A percentile compares a stretch with the other conserved stretches of the same genome.
phyloP scores from a whole-genome alignment of 2,113 vertebrate species.

The Stigmatopora argus region DNA sequence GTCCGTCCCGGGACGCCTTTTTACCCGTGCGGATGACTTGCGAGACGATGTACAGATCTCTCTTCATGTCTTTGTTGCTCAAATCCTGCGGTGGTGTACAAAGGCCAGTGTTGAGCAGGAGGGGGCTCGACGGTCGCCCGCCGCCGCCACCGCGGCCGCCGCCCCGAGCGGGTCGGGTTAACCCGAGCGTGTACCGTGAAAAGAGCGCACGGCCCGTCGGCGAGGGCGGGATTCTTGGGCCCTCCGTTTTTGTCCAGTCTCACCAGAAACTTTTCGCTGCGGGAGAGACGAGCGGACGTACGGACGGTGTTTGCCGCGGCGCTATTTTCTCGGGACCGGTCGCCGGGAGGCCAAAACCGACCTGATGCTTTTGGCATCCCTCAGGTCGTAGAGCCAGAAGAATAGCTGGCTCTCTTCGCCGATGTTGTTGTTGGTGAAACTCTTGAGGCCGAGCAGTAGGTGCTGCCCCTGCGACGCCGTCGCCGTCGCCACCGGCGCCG shows the following conservation, averaged over 20 bases:
- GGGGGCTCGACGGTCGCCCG: too few species aligned
- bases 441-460: slow-evolving; percentile 92
- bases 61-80: slow-evolving; percentile 98
- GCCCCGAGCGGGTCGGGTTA: too few species aligned
- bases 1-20: background rate
- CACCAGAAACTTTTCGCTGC: slow-evolving; percentile 95
- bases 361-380: slow-evolving; percentile 95
- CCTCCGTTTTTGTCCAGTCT: slow-evolving; percentile 95
- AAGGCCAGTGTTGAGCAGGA: background rate
- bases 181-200: slow-evolving; percentile 80
- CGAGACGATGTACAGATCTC: slow-evolving; percentile 92
- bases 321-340: background rate
- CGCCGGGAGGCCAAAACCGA: slow-evolving; percentile 23
- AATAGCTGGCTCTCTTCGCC: slow-evolving; percentile 96
- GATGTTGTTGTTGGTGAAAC: slow-evolving; percentile 95
- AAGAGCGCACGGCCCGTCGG: slow-evolving; percentile 88
- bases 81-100: slow-evolving; percentile 76
- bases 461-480: slow-evolving; percentile 67
- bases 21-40: slow-evolving; percentile 95
- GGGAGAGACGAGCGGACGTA: slow-evolving; percentile 43
- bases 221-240: slow-evolving; percentile 91
- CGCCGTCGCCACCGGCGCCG: slow-evolving; percentile 53
- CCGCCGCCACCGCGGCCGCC: too few species aligned
- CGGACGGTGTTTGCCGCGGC: too few species aligned
- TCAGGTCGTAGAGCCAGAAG: slow-evolving; percentile 89